These are phyloP conservation scores for Hyposoter dolosus DNA, from an alignment of 2,888 invertebrate genomes.

Conservation along the genomic window DNA sequence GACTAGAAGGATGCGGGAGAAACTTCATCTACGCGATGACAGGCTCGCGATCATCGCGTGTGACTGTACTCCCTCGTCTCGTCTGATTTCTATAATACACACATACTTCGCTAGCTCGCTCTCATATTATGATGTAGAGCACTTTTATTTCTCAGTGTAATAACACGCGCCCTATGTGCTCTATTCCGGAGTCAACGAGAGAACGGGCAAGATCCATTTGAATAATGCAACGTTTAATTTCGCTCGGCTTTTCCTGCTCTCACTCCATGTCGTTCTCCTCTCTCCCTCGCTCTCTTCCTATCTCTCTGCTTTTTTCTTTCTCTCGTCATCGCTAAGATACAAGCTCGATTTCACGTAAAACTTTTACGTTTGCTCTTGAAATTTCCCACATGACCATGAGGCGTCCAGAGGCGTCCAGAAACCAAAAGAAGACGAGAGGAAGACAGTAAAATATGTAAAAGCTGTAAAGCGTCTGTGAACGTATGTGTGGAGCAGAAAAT, in stretches of 20 bases:
- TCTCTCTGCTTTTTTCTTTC: conserved; percentile 11
- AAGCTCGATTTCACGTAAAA: conserved; percentile 78
- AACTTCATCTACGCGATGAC: conserved; percentile 4
- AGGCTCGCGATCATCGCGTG: conserved; percentile 22
- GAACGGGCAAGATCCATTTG: conserved; percentile 68
- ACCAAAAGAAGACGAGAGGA: conserved; percentile 3
- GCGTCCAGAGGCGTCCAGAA: conserved; percentile 48
- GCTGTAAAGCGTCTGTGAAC: conserved; percentile 29
- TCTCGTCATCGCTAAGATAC: conserved; percentile 50
- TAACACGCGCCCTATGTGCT: conserved; percentile 60
- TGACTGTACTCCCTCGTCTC: background rate
- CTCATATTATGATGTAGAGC: conserved; percentile 32
- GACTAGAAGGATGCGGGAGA: background rate
- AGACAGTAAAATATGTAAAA: conserved; percentile 49
- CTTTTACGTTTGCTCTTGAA: conserved; percentile 76
- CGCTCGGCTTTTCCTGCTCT: conserved; percentile 70
- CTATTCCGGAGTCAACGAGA: conserved; percentile 40
- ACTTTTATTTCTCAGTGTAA: conserved; percentile 63
- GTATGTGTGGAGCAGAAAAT: conserved; percentile 7
- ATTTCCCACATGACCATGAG: conserved; percentile 78
- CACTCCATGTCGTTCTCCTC: background rate
- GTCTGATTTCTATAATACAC: conserved; percentile 15
- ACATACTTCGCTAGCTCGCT: conserved; percentile 24
- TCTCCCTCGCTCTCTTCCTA: background rate
- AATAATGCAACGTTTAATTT: conserved; percentile 81